phyloP scores from a whole-genome alignment of 2,797 vertebrate species.

The Sebastes reedi region DNA sequence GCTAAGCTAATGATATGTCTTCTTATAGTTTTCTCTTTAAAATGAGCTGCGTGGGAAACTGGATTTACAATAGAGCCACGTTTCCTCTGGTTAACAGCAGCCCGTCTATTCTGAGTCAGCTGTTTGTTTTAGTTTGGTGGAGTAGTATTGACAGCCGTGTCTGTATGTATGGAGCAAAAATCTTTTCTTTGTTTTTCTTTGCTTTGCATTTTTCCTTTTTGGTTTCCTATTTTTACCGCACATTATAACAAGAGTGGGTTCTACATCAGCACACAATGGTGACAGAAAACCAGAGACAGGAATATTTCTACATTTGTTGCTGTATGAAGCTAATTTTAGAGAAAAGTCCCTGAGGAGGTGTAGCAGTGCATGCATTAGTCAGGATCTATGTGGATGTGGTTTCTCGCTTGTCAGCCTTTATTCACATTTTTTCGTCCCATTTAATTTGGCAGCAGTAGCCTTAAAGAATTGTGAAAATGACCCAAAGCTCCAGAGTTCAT shows the following conservation, averaged over 20 bases:
- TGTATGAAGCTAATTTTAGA: background rate
- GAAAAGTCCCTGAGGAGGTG: background rate
- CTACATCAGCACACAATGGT: background rate
- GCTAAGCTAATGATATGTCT: background rate
- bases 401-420: background rate
- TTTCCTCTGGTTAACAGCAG: conserved; percentile 25
- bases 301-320: conserved; percentile 7
- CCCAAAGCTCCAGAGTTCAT: background rate
- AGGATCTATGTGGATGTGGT: background rate
- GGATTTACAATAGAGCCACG: conserved; percentile 16
- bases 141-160: conserved; percentile 16
- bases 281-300: conserved; percentile 2
- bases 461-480: background rate
- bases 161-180: background rate
- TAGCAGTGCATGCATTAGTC: background rate
- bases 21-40: background rate
- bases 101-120: conserved; percentile 37
- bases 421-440: background rate
- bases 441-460: background rate
- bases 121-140: conserved; percentile 67
- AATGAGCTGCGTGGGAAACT: conserved; percentile 32
- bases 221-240: background rate
- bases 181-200: conserved; percentile 23
- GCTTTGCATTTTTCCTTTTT: background rate
- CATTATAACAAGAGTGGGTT: background rate